Evolutionary conservation across 2,797 vertebrate species (phyloP).

Genomic region (Anas bahamensis): DNA sequence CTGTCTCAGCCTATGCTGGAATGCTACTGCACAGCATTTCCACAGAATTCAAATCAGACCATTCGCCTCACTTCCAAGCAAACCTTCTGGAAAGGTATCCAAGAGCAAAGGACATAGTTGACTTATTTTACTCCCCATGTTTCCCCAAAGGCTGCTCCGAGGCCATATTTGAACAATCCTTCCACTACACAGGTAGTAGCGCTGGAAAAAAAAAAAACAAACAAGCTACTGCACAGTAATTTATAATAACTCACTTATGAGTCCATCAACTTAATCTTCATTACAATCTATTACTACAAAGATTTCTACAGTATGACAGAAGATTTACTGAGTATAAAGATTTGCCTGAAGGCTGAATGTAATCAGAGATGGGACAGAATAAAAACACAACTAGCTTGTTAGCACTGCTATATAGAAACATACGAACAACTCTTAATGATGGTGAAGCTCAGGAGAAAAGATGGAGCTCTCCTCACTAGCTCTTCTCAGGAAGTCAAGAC

Average conservation of each 20-base stretch:
- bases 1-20: not conserved
- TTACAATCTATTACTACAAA: slow-evolving; percentile 59
- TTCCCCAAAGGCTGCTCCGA: not conserved
- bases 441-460: not conserved
- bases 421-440: not conserved
- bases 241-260: slow-evolving; percentile 58
- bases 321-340: slow-evolving; percentile 53
- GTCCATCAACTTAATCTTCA: slow-evolving; percentile 62
- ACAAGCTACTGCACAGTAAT: slow-evolving; percentile 5
- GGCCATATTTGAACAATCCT: not conserved
- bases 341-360: slow-evolving; percentile 60
- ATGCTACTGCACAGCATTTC: not conserved
- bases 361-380: slow-evolving; percentile 53
- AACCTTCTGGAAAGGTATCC: not conserved
- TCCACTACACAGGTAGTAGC: not conserved
- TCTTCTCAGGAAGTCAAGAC: slow-evolving; percentile 1
- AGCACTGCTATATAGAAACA: slow-evolving; percentile 6
- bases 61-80: not conserved
- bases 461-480: not conserved
- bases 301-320: slow-evolving; percentile 50
- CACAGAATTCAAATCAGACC: slow-evolving; percentile 5
- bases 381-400: slow-evolving; percentile 44
- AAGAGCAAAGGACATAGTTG: not conserved
- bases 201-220: not conserved
- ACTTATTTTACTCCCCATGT: not conserved